phyloP scores from a whole-genome alignment of 1,140 invertebrate genomes.

The Formica exsecta region DNA sequence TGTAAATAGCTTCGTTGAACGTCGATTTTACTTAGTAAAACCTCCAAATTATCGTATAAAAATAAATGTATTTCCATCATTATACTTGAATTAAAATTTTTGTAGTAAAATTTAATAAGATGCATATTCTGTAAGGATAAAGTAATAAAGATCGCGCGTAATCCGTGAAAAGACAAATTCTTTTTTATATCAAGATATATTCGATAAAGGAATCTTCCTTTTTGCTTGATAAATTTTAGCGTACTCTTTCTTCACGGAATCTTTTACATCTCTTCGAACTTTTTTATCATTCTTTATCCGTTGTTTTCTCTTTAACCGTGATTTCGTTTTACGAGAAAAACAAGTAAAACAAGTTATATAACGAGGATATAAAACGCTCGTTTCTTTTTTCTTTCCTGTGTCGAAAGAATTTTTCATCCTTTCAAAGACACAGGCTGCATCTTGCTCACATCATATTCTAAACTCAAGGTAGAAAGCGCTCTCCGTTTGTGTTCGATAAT shows the following conservation, averaged over 20 bases:
- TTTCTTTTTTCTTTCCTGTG: neutral
- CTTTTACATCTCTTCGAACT: conserved; percentile 28
- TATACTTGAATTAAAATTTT: neutral
- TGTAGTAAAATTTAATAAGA: neutral
- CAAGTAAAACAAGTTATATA: conserved; percentile 47
- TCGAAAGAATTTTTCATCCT: conserved; percentile 39
- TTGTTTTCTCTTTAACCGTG: conserved; percentile 25
- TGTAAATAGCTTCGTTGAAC: neutral
- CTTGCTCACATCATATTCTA: conserved; percentile 25
- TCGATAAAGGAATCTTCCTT: neutral
- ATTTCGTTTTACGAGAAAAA: conserved; percentile 21
- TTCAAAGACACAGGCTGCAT: conserved; percentile 29
- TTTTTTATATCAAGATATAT: neutral
- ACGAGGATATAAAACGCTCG: conserved; percentile 23
- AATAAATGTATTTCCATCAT: neutral
- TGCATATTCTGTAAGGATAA: neutral
- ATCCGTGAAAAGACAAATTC: conserved; percentile 16
- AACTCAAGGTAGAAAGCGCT: conserved; percentile 12
- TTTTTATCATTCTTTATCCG: conserved; percentile 22
- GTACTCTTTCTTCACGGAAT: conserved; percentile 1
- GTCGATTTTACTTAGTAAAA: neutral
- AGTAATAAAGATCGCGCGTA: neutral
- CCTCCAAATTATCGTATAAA: neutral
- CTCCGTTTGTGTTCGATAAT: conserved; percentile 66
- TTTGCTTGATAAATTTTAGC: conserved; percentile 40